phyloP scores from a whole-genome alignment of 2,797 vertebrate species.

The Hoplostethus mediterraneus region DNA sequence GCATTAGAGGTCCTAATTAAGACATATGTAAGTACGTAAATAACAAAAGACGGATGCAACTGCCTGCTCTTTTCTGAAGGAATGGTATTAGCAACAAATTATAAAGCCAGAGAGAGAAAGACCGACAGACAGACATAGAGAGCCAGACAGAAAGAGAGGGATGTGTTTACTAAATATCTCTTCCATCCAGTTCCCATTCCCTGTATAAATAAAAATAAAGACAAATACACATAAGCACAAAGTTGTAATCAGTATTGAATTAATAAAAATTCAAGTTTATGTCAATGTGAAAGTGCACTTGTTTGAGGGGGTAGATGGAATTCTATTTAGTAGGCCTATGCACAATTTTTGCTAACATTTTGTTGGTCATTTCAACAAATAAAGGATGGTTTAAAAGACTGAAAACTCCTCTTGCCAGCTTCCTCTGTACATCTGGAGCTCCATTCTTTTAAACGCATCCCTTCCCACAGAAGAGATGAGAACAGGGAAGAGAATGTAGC shows the following conservation, averaged over 20 bases:
- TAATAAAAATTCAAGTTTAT: neutral
- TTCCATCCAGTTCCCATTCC: neutral
- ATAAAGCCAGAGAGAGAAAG: constrained; percentile 8
- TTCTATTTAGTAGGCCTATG: neutral
- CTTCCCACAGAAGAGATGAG: neutral
- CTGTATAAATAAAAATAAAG: neutral
- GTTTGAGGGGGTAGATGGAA: no score
- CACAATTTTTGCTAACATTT: neutral
- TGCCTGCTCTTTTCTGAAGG: constrained; percentile 53
- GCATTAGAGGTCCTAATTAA: constrained; percentile 2
- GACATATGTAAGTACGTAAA: neutral
- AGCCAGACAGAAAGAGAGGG: neutral
- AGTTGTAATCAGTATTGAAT: constrained; percentile 10
- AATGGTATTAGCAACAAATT: constrained; percentile 63
- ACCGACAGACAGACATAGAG: neutral
- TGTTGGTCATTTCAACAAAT: neutral
- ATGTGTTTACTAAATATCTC: neutral
- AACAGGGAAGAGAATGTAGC: neutral
- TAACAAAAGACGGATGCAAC: neutral
- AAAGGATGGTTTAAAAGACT: neutral
- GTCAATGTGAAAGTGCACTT: neutral
- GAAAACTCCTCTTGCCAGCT: neutral
- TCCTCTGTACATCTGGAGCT: neutral
- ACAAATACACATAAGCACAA: neutral
- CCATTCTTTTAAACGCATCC: no score